Base-by-base conservation (phyloP, 2,797 vertebrate genomes). In the Coracias cyanogaster region DNA sequence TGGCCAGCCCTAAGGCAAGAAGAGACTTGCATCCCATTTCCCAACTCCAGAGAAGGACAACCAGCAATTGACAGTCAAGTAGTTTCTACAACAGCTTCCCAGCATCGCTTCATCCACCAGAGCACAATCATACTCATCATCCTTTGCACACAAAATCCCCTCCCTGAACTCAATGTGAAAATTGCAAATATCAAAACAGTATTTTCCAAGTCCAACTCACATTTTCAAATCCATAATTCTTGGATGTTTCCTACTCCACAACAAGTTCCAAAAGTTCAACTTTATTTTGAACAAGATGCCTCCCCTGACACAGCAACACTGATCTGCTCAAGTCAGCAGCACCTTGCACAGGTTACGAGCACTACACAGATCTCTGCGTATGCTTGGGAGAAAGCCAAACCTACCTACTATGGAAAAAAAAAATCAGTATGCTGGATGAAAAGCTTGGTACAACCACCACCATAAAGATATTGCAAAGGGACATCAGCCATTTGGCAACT, bases 341-440 rank as follows among this genome's bases (percentile, higher is more conserved):
- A 71, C 22, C 71, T 81, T 33, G 54, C n/a, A 16, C 64, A 70
- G 89, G 78, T 82, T 94, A 66, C 73, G 28, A 91, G 77, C 57
- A 15, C 35, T 70, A 70, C 92, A 84, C 6, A 2, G 52, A 54
- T 72, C 91, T 90, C 71, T 82, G 70, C 13, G 39, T 25, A 5
- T 43, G 39, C 82, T 12, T 90, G 72, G 72, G 83, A 82, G 73
- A 62, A 90, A 89, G 62, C 54, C 89, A 93, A 90, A 29, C 61
- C 69, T 35, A 48, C 49, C 52, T 77, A 52, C 76, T 83, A 86
- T 52, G 61, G 65, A 29, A 52, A 43, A 54, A 21, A 37, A n/a
- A 86, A 54, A 64, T 35, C 71, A 46, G 26, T 5, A 16, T 7
- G 17, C 77, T 45, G 77, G 49, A 77, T 64, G 67, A 84, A 71